Percentiles rank a stretch among this genome's conserved stretches.
Conservation (phyloP, 2,113 vertebrate genomes). For the Phoenicopterus ruber region DNA sequence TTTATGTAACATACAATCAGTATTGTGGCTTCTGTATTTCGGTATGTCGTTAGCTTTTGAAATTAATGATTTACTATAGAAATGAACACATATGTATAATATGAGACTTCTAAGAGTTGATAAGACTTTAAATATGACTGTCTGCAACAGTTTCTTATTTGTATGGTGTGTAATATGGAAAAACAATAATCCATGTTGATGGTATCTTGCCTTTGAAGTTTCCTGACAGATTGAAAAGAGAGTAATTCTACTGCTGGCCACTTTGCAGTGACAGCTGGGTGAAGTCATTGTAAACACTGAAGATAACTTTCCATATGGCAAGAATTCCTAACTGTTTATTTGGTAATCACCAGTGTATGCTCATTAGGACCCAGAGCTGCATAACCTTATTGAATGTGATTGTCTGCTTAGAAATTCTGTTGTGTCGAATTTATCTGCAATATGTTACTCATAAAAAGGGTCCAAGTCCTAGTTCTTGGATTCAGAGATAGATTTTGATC, state of each 20-base stretch:
- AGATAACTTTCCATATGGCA: constrained; percentile 51
- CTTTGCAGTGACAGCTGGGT: constrained; percentile 40
- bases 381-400: not conserved
- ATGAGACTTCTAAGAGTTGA: not conserved
- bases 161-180: not conserved
- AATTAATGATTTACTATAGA: not conserved
- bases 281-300: constrained; percentile 24
- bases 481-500: not conserved
- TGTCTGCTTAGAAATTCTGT: not conserved
- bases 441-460: not conserved
- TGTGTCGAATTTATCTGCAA: not conserved
- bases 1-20: not conserved
- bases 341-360: not conserved
- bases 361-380: not conserved
- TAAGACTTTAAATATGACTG: not conserved
- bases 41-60: not conserved
- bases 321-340: constrained; percentile 39
- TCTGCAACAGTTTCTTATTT: not conserved
- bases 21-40: not conserved
- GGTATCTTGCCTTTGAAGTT: constrained; percentile 30
- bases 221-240: constrained; percentile 11
- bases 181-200: not conserved
- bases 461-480: not conserved
- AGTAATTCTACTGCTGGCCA: constrained; percentile 21
- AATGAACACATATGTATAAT: not conserved